Base-by-base conservation (phyloP, 2,888 invertebrate genomes). In the Hedya salicella region DNA sequence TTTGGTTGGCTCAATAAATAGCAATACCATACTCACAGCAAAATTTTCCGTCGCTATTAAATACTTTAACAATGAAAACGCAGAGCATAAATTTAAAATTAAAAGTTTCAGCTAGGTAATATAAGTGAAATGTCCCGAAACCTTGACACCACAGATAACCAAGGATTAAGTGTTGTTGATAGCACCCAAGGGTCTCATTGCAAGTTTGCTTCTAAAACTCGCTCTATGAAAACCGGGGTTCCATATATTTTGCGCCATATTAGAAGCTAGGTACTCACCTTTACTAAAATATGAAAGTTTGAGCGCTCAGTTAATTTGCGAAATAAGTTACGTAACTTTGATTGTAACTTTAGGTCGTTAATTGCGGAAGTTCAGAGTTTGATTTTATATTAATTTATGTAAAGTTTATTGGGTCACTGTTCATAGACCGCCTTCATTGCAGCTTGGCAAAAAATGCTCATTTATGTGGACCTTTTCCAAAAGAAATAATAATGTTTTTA, bases 241-340 rank as follows among this genome's bases (percentile, higher is more conserved):
- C 77, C 80, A 83, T 85, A 83, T 82, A 86, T 84, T 83, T 84
- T 76, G 77, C 71, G 74, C 76, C 80, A 80, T 85, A 85, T 86
- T 86, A 85, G 82, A 84, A 82, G 79, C 80, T 76, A 70, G 76
- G 79, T 71, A 78, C 79, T 80, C 80, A 84, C 85, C 84, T 86
- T 83, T 82, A 81, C 79, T 85, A 79, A 86, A 86, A 82, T 83
- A 85, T 82, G 77, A 78, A 82, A 83, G 80, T 83, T 83, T 70
- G 75, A 73, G 72, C 78, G 75, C 71, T 63, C 78, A 77, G 77
- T 71, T 87, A 87, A 88, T n/a, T 86, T 87, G 85, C 83, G 78
- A 83, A 86, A 86, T 87, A 82, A 85, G 82, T 86, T 85, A 81
- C 79, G 81, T 80, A 87, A 87, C 83, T 87, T 83, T 72, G 72